Percentiles rank a stretch among this genome's conserved stretches.
Evolutionary conservation across 2,888 invertebrate species (phyloP).

Genomic region (Hydrotaea diabolus): DNA sequence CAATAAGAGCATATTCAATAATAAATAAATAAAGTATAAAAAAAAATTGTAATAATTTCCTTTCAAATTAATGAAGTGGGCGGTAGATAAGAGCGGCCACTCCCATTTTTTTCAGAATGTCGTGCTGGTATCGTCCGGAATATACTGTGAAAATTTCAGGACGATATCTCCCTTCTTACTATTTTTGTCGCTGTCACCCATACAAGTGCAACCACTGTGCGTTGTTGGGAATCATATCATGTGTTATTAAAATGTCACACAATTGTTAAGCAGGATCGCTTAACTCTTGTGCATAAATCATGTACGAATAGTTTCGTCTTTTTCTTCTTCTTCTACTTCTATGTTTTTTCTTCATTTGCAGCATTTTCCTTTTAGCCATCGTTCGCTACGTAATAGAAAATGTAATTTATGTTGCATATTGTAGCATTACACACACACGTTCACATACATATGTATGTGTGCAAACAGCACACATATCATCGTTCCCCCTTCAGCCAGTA

Average conservation of each 20-base stretch:
- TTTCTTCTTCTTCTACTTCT: too few species aligned
- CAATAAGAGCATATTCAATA: too few species aligned
- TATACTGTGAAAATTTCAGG: too few species aligned
- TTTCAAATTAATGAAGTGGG: too few species aligned
- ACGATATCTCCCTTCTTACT: too few species aligned
- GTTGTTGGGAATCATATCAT: conserved; percentile 30
- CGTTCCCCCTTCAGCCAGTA: not conserved
- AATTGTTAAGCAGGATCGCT: conserved; percentile 62
- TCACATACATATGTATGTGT: not conserved
- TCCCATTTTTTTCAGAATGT: too few species aligned
- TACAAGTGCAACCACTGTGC: too few species aligned
- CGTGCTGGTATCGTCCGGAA: too few species aligned
- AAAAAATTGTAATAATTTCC: too few species aligned
- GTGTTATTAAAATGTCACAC: conserved; percentile 61
- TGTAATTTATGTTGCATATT: conserved; percentile 64
- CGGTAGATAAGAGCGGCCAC: too few species aligned
- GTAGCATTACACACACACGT: conserved; percentile 44
- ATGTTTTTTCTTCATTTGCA: conserved; percentile 42
- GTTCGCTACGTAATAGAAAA: conserved; percentile 49
- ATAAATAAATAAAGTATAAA: too few species aligned
- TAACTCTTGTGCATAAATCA: conserved; percentile 61
- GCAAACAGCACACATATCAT: conserved; percentile 13
- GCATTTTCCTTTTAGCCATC: conserved; percentile 53
- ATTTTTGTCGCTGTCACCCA: too few species aligned
- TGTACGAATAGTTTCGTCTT: conserved; percentile 60